Evolutionary conservation across 2,797 vertebrate species (phyloP), one percentile per base, ranked within the genome.

Genomic region (Danio aesculapii): DNA sequence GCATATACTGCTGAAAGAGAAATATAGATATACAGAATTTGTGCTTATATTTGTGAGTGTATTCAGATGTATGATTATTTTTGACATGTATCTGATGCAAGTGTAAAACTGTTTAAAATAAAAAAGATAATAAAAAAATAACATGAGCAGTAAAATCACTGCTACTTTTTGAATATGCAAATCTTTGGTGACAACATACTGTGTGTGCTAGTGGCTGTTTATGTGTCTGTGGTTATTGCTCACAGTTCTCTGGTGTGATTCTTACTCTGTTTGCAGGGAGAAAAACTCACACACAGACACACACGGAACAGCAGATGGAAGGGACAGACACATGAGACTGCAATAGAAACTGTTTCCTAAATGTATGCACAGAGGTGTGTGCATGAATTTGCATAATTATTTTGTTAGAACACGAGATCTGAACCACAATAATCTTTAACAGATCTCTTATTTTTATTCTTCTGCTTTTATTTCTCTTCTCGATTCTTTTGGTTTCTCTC

Each of bases 401-500:
- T 77, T 7, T 1, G 16, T 57, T 47, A 17, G 30, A 53, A 30
- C 30, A 55, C 0, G 5, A 53, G 30, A 77, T 30, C 12, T 53
- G 50, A 55, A 47, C 39, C 17, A 57, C 57, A 67, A 47, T 46
- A 44, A 19, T 55, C 7, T n/a, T 30, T 30, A 30, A 30, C 6
- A 43, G 8, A 58, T 39, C 13, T 68, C 21, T 69, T 30, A 49
- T 59, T 63, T 30, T 47, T 39, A 41, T 14, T 39, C 14, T 50
- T 6, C 5, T 17, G 77, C 39, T 58, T 59, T 11, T 47, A n/a
- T 41, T 69, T 44, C 17, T 30, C 9, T 46, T 12, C 52, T n/a
- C 66, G 61, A 44, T 47, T 58, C 57, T 75, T 6, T 70, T 16
- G 63, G 14, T 53, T 47, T 86, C 59, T 44, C 64, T 85, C 30